Conservation (phyloP, 2,888 invertebrate genomes). For the Xestia xanthographa region DNA sequence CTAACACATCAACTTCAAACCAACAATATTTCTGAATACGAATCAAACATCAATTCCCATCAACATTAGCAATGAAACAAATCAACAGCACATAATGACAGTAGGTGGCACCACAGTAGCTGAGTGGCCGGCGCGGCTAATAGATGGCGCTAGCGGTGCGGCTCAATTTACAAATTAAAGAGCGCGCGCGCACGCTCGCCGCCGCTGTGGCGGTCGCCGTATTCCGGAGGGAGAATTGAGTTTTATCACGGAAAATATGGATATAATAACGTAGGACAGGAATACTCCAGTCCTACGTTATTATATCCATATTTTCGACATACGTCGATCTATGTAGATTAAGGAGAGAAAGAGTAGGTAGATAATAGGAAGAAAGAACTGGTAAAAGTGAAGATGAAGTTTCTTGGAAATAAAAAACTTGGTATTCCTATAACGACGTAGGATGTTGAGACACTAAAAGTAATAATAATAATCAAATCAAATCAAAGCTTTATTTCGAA, state of each 20-base stretch:
- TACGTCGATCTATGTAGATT: neutral
- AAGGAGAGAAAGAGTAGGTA: neutral
- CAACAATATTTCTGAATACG: neutral
- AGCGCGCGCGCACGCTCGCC: conserved; percentile 75
- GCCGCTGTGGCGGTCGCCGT: conserved; percentile 70
- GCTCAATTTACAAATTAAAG: conserved; percentile 88
- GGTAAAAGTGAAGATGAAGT: neutral
- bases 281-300: too few species aligned
- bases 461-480: too few species aligned
- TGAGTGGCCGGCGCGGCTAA: conserved; percentile 78
- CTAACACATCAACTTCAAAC: neutral
- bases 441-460: neutral
- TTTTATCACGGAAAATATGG: conserved; percentile 1
- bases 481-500: too few species aligned
- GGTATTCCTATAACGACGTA: neutral
- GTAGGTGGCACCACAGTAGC: conserved; percentile 66
- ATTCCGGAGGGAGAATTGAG: conserved; percentile 69
- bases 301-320: too few species aligned
- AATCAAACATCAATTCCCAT: conserved; percentile 56
- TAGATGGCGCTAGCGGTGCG: conserved; percentile 84
- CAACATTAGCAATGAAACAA: conserved; percentile 52
- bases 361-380: neutral
- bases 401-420: neutral
- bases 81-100: conserved; percentile 59
- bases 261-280: neutral